Conservation (phyloP, 2,888 invertebrate species). For the Drosophila meridiana region DNA sequence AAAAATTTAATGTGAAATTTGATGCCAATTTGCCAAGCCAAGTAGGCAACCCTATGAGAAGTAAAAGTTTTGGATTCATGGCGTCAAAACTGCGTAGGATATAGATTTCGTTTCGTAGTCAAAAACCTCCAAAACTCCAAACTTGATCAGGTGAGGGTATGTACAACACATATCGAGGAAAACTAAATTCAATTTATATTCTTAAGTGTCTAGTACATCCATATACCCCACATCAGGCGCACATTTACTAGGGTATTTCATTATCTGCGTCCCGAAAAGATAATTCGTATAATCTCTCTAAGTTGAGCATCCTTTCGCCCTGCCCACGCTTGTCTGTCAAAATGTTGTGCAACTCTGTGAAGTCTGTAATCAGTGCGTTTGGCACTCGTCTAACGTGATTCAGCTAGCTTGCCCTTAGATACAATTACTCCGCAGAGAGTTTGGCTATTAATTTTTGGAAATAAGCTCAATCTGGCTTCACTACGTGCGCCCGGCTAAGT, state of each 20-base stretch:
- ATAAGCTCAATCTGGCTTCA: background rate
- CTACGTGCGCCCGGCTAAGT: background rate
- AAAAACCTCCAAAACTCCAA: background rate
- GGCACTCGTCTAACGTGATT: background rate
- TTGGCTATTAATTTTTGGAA: constrained; percentile 13
- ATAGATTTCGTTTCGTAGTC: background rate
- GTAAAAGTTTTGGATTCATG: no score
- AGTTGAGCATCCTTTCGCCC: background rate
- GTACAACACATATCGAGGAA: background rate
- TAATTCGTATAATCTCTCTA: background rate
- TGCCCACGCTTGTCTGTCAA: background rate
- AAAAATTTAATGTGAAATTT: background rate
- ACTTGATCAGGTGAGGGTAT: background rate
- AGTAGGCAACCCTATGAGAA: background rate
- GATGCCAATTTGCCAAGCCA: background rate
- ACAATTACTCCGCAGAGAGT: background rate
- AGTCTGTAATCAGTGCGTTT: constrained; percentile 10
- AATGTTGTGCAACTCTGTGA: background rate
- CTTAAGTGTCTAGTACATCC: no score
- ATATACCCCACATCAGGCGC: background rate
- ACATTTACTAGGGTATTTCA: background rate
- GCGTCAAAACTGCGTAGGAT: background rate
- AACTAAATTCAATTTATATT: background rate
- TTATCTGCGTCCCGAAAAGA: no score
- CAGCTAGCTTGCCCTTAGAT: background rate